Evolutionary conservation across 35 echinoderm and acorn worm genomes (phyloP).

Genomic region (Anneissia japonica): DNA sequence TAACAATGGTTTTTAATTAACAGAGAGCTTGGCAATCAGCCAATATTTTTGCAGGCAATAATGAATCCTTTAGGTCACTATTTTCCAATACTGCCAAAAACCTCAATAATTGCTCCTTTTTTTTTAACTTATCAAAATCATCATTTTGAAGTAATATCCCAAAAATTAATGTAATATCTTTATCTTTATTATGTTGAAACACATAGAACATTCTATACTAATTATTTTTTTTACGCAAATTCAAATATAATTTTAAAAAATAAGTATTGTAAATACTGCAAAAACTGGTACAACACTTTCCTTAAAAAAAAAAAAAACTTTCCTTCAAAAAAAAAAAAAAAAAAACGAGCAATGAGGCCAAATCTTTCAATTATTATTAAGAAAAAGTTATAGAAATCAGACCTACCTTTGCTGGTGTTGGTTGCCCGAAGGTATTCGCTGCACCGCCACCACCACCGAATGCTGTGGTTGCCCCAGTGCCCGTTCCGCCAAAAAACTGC

Average conservation of each 20-base stretch:
- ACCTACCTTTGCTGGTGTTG: neutral
- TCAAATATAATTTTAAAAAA: too few relatives aligned
- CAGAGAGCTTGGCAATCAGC: neutral
- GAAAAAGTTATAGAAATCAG: too few relatives aligned
- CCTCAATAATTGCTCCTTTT: neutral
- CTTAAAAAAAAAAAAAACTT: neutral
- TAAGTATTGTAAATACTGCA: too few relatives aligned
- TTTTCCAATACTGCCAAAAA: neutral
- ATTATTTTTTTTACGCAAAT: too few relatives aligned
- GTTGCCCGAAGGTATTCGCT: neutral
- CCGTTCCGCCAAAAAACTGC: neutral
- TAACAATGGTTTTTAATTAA: neutral
- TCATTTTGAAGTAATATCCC: slow-evolving; percentile 44
- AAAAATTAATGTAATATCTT: too few relatives aligned
- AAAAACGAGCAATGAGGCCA: too few relatives aligned
- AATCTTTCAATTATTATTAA: too few relatives aligned
- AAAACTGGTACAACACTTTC: slow-evolving; percentile 3
- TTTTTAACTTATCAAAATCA: slow-evolving; percentile 41
- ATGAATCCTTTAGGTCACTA: neutral
- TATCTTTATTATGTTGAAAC: too few relatives aligned
- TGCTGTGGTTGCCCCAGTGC: neutral
- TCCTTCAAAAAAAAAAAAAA: too few relatives aligned
- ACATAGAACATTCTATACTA: too few relatives aligned
- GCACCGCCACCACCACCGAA: neutral
- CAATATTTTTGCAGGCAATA: neutral